Evolutionary conservation across 1,140 invertebrate species (phyloP).

Genomic region (Zaprionus ornatus): DNA sequence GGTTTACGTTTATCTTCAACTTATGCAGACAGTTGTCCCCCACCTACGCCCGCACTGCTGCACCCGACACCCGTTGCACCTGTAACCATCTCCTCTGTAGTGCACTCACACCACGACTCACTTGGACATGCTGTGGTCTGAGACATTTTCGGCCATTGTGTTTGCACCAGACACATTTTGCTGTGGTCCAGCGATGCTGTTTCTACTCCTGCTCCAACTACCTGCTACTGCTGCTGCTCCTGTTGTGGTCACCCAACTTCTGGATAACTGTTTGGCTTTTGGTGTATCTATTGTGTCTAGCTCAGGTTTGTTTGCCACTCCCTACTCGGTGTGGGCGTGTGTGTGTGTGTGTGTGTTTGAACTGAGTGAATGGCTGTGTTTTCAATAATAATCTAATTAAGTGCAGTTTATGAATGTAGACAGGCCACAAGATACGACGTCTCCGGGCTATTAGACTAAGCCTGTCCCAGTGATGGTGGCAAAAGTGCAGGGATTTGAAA

Average conservation of each 20-base stretch:
- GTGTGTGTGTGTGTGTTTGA: conserved; percentile 10
- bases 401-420: conserved; percentile 50
- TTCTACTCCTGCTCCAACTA: conserved; percentile 23
- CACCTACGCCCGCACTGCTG: not conserved
- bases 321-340: not conserved
- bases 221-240: not conserved
- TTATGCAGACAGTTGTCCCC: conserved; percentile 74
- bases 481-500: not conserved
- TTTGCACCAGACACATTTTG: conserved; percentile 76
- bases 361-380: conserved; percentile 31
- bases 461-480: not conserved
- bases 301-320: conserved; percentile 45
- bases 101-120: not conserved
- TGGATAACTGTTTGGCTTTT: conserved; percentile 61
- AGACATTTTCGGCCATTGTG: conserved; percentile 67
- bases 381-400: conserved; percentile 78
- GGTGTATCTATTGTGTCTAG: conserved; percentile 47
- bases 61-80: not conserved
- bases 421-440: conserved; percentile 22
- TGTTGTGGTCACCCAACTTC: conserved; percentile 36
- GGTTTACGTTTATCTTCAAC: conserved; percentile 82
- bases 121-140: conserved; percentile 66
- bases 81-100: not conserved
- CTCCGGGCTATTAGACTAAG: conserved; percentile 44
- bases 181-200: conserved; percentile 56